Conservation (phyloP, 30 jellyfish, hydroid and myxozoan genomes). For the Aurelia coerulea region DNA sequence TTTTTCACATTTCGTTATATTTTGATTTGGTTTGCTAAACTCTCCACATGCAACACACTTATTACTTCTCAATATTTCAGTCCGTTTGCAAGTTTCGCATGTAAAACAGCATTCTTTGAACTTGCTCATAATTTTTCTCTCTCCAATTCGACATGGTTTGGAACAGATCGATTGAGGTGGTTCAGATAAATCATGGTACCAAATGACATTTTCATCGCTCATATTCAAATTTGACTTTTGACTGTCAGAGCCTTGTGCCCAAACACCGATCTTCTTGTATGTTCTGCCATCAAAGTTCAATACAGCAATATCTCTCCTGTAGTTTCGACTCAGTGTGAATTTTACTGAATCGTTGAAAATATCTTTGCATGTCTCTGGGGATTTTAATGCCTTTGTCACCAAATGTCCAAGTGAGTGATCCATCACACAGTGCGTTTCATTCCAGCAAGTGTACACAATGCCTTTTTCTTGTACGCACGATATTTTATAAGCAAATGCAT, state of each 20-base stretch:
- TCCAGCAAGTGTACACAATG: too few relatives aligned
- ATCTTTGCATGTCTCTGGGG: background rate
- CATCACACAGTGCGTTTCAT: background rate
- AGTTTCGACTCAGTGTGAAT: background rate
- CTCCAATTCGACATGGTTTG: slow-evolving; percentile 48
- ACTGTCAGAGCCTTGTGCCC: background rate
- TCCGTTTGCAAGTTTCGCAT: slow-evolving; percentile 31
- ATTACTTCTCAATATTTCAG: slow-evolving; percentile 29
- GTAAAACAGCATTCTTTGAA: slow-evolving; percentile 57
- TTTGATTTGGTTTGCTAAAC: slow-evolving; percentile 15
- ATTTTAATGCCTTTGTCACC: too few relatives aligned
- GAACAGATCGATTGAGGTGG: slow-evolving; percentile 46
- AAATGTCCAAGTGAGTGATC: too few relatives aligned
- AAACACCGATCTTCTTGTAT: background rate
- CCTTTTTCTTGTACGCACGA: background rate
- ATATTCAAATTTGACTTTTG: background rate
- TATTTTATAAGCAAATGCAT: slow-evolving; percentile 3
- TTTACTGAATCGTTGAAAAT: background rate
- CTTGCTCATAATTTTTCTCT: background rate
- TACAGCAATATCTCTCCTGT: background rate
- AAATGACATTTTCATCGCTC: background rate
- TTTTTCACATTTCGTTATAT: slow-evolving; percentile 8
- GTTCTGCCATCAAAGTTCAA: slow-evolving; percentile 1
- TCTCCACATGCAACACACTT: slow-evolving; percentile 29
- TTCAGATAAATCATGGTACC: background rate